These are phyloP conservation scores for Maniola hyperantus DNA, from an alignment of 2,888 invertebrate species.

Conservation along the genomic window DNA sequence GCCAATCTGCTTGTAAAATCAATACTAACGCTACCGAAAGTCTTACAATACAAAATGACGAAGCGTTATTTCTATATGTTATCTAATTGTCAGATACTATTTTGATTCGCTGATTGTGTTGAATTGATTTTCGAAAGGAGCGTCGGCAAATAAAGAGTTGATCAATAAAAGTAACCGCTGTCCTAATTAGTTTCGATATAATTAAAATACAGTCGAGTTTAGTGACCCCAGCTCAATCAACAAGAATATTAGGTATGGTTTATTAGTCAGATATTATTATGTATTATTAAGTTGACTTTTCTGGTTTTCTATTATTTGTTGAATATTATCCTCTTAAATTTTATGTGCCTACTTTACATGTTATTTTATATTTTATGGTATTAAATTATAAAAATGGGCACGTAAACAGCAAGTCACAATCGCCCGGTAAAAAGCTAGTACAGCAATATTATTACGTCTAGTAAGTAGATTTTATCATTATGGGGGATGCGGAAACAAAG, in stretches of 20 bases:
- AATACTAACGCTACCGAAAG: constrained; percentile 47
- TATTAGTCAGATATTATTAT: not conserved
- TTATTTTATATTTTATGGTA: not conserved
- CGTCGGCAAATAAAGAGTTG: constrained; percentile 43
- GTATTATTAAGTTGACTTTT: not conserved
- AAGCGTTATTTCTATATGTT: constrained; percentile 53
- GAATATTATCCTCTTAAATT: not conserved
- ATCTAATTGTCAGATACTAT: constrained; percentile 75
- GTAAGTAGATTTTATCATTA: too few relatives aligned
- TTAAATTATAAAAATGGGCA: not conserved
- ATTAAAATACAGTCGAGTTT: constrained; percentile 8
- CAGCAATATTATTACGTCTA: too few relatives aligned
- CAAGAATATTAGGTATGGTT: constrained; percentile 5
- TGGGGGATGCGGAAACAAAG: too few relatives aligned
- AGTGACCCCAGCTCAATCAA: constrained; percentile 4
- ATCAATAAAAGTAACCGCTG: constrained; percentile 13
- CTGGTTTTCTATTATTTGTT: constrained; percentile 4
- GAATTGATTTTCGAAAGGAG: constrained; percentile 50
- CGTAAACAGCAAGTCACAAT: too few relatives aligned
- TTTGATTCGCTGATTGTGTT: constrained; percentile 65
- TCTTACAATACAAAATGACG: constrained; percentile 60
- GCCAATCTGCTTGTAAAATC: constrained; percentile 36
- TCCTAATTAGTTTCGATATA: constrained; percentile 13
- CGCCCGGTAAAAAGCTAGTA: too few relatives aligned
- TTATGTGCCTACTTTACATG: not conserved